Evolutionary conservation across 2,113 vertebrate species (phyloP).

Genomic region (Saguinus imperator): DNA sequence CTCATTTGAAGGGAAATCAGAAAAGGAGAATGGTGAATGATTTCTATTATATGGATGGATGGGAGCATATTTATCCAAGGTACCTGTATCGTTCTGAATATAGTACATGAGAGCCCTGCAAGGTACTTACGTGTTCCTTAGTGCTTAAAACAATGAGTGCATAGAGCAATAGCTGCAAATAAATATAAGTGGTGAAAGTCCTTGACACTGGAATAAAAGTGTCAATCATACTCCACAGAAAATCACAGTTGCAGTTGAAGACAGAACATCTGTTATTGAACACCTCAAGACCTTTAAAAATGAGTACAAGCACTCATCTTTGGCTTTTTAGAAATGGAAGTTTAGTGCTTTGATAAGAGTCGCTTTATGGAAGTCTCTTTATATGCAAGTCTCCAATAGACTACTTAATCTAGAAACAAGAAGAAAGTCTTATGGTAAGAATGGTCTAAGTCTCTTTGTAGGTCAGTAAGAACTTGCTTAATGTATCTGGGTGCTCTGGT

Average conservation of each 20-base stretch:
- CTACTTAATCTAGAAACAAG: background rate
- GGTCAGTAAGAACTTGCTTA: no score
- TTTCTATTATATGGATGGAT: background rate
- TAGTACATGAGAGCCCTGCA: background rate
- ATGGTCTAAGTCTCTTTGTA: background rate
- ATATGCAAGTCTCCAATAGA: background rate
- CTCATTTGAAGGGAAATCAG: background rate
- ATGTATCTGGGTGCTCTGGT: no score
- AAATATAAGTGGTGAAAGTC: background rate
- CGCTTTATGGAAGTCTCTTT: background rate
- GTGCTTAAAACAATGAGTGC: background rate
- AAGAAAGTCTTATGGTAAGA: background rate
- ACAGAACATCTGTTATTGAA: background rate
- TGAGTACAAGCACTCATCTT: background rate
- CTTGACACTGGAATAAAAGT: background rate
- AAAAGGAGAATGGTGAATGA: background rate
- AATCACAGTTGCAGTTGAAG: background rate
- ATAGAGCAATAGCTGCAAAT: background rate
- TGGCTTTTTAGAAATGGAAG: constrained; percentile 9
- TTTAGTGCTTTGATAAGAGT: background rate
- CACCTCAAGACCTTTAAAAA: background rate
- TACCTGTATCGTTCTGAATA: background rate
- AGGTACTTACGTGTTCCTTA: background rate
- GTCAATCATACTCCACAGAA: background rate
- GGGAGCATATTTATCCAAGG: background rate